phyloP scores from a whole-genome alignment of 2,113 vertebrate species.

The Xiphorhynchus elegans region DNA sequence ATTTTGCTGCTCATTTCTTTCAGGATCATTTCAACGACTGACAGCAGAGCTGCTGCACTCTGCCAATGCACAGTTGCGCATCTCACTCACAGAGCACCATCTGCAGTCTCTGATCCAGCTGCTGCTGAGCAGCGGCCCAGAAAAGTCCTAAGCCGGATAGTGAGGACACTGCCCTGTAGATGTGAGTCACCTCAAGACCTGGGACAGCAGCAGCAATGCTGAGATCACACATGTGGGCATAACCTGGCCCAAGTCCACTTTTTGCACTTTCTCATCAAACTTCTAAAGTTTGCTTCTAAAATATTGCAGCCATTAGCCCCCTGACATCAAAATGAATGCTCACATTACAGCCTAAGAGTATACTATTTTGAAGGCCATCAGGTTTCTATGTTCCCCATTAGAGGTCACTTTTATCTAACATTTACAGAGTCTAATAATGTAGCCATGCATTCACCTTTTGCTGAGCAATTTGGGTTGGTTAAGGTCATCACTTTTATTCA shows the following conservation, averaged over 20 bases:
- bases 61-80: fast-evolving
- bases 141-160: not conserved
- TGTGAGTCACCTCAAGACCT: not conserved
- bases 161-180: not conserved
- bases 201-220: not conserved
- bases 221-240: not conserved
- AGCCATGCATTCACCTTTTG: not conserved
- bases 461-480: not conserved
- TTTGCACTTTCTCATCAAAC: not conserved
- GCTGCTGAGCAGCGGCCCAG: not conserved
- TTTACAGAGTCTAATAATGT: not conserved
- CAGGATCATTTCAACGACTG: not conserved
- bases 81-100: not conserved
- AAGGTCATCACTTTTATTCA: slow-evolving; percentile 32
- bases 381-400: not conserved
- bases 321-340: not conserved
- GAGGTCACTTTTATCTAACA: slow-evolving; percentile 32
- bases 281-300: not conserved
- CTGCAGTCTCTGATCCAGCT: not conserved
- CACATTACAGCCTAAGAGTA: not conserved
- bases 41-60: not conserved
- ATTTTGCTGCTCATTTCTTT: not conserved
- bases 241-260: not conserved
- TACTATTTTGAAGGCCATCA: not conserved
- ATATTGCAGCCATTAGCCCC: not conserved